These are phyloP conservation scores for Argyra leucocephala DNA, from an alignment of 2,888 invertebrate genomes.

Conservation along the genomic window DNA sequence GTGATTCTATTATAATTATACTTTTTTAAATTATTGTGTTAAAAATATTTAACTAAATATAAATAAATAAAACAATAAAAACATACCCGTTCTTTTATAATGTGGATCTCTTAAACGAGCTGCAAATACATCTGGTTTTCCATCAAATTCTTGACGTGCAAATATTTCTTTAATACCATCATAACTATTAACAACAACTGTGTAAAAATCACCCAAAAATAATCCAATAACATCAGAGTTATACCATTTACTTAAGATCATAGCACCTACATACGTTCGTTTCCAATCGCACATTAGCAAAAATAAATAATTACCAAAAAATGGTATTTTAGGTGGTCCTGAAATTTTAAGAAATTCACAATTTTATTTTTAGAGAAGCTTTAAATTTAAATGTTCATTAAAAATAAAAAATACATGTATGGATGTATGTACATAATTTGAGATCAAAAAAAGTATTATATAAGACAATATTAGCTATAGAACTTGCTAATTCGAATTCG, in stretches of 20 bases:
- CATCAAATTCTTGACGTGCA: conserved; percentile 52
- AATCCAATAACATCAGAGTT: conserved; percentile 53
- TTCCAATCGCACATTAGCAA: conserved; percentile 47
- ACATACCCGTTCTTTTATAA: conserved; percentile 31
- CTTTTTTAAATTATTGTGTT: too few relatives aligned
- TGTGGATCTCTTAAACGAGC: conserved; percentile 46
- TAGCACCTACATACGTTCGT: conserved; percentile 47
- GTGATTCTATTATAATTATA: neutral
- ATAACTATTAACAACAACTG: conserved; percentile 48
- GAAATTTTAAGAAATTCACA: neutral
- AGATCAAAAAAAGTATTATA: too few relatives aligned
- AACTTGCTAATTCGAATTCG: too few relatives aligned
- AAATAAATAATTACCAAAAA: conserved; percentile 55
- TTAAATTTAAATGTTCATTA: too few relatives aligned
- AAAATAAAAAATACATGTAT: too few relatives aligned
- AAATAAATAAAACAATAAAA: neutral
- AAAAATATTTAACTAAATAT: too few relatives aligned
- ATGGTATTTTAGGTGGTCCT: conserved; percentile 55
- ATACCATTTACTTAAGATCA: conserved; percentile 48
- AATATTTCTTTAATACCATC: conserved; percentile 51
- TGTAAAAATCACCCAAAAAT: conserved; percentile 46
- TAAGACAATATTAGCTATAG: too few relatives aligned
- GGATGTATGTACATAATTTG: too few relatives aligned
- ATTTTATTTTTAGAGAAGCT: too few relatives aligned
- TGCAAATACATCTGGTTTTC: conserved; percentile 47